These are phyloP conservation scores for Palythoa heliodiscus DNA, from an alignment of 92 coral and sea anemone species.

Conservation along the genomic window DNA sequence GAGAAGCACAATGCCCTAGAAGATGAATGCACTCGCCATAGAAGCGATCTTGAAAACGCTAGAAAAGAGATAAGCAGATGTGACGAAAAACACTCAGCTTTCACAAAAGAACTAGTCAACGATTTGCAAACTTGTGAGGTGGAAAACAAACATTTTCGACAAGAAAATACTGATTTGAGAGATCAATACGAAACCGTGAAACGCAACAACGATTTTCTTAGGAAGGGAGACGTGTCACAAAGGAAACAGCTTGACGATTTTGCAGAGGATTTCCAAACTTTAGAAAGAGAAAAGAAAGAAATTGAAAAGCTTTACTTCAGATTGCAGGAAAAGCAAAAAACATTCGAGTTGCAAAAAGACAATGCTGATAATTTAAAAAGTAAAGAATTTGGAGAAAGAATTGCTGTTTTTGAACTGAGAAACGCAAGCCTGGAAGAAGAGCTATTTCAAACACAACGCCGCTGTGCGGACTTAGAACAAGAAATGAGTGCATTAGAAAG, in stretches of 20 bases:
- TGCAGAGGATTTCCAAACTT: conserved; percentile 38
- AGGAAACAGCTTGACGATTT: conserved; percentile 15
- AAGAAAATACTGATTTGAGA: conserved; percentile 30
- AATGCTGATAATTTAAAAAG: conserved; percentile 15
- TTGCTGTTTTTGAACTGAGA: not conserved
- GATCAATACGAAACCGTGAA: conserved; percentile 44
- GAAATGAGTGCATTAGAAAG: conserved; percentile 22
- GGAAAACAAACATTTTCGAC: conserved; percentile 20
- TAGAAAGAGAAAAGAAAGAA: conserved; percentile 27
- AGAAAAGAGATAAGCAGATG: conserved; percentile 12
- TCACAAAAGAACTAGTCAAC: not conserved
- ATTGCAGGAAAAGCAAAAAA: conserved; percentile 46
- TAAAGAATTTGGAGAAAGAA: not conserved
- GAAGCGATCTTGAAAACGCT: conserved; percentile 14
- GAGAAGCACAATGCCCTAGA: conserved; percentile 26
- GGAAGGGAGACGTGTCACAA: conserved; percentile 29
- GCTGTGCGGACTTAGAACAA: not conserved
- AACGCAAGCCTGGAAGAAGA: not conserved
- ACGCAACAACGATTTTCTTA: conserved; percentile 4
- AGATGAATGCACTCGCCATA: conserved; percentile 4
- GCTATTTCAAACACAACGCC: conserved; percentile 10
- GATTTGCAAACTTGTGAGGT: conserved; percentile 21
- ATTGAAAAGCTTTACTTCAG: conserved; percentile 12
- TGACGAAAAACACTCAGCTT: not conserved
- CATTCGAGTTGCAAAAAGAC: conserved; percentile 47